Conservation (phyloP, 2,797 vertebrate genomes). For the Hydrolagus colliei region DNA sequence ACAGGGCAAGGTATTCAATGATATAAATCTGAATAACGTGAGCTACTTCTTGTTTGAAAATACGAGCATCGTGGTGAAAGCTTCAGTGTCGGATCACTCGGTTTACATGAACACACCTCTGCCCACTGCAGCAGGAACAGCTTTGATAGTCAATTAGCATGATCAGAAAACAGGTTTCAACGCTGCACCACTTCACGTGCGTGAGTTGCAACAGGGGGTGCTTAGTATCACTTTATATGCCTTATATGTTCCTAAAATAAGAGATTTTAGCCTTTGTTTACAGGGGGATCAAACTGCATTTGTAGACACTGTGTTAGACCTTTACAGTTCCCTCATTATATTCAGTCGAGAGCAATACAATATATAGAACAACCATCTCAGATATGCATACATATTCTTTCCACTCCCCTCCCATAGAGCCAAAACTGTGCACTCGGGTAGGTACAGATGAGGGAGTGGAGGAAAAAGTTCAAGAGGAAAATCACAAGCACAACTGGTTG, state of each 20-base stretch:
- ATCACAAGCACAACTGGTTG: no score
- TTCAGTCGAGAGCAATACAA: background rate
- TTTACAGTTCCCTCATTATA: background rate
- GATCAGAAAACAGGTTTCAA: background rate
- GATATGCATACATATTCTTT: background rate
- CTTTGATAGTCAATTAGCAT: background rate
- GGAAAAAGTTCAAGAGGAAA: background rate
- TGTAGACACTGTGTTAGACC: background rate
- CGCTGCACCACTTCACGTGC: no score
- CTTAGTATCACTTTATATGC: no score
- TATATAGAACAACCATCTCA: background rate
- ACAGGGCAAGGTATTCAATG: background rate
- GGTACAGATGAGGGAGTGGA: no score
- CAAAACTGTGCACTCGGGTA: background rate
- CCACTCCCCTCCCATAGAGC: background rate
- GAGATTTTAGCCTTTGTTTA: background rate
- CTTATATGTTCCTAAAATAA: background rate
- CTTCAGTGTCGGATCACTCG: background rate
- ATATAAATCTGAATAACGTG: background rate
- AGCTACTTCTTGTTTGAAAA: background rate
- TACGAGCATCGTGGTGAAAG: background rate
- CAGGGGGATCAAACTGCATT: background rate
- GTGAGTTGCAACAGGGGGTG: no score
- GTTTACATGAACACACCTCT: background rate
- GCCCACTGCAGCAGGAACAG: constrained; percentile 2